Percentiles rank a stretch among this genome's conserved stretches.
These are phyloP conservation scores for Leucosticte australis DNA, from an alignment of 2,113 vertebrate genomes.

Conservation along the genomic window DNA sequence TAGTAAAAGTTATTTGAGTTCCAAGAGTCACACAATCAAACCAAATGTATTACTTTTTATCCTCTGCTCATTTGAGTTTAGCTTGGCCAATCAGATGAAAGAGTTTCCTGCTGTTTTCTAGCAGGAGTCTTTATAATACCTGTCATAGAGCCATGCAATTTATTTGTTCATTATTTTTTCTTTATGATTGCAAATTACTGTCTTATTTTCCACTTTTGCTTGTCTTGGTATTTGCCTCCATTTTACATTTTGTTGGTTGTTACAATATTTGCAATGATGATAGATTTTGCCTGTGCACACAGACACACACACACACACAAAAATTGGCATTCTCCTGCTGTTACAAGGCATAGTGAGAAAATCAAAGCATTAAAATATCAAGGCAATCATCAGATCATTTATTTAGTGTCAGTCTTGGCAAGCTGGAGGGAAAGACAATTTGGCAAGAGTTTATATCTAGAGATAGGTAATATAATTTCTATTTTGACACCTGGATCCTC, in stretches of 20 bases:
- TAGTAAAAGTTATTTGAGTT: background rate
- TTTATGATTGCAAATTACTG: background rate
- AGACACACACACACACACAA: background rate
- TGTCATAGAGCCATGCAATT: background rate
- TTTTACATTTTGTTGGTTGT: background rate
- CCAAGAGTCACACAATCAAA: background rate
- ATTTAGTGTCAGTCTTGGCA: conserved; percentile 35
- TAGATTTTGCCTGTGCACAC: background rate
- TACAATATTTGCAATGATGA: conserved; percentile 20
- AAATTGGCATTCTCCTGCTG: background rate
- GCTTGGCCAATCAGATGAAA: background rate
- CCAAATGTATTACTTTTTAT: background rate
- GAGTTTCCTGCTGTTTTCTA: conserved; percentile 4
- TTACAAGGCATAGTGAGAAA: conserved; percentile 3
- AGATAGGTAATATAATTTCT: background rate
- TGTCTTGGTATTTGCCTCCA: background rate
- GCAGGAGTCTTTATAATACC: background rate
- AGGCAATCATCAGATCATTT: conserved; percentile 18
- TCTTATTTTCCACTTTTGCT: background rate
- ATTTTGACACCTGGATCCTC: background rate
- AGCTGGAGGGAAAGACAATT: conserved; percentile 12
- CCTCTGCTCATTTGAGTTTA: background rate
- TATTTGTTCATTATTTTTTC: background rate
- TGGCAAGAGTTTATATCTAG: background rate
- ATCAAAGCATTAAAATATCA: conserved; percentile 31